Evolutionary conservation across 2,113 vertebrate species (phyloP).

Genomic region (Pyrgilauda ruficollis): DNA sequence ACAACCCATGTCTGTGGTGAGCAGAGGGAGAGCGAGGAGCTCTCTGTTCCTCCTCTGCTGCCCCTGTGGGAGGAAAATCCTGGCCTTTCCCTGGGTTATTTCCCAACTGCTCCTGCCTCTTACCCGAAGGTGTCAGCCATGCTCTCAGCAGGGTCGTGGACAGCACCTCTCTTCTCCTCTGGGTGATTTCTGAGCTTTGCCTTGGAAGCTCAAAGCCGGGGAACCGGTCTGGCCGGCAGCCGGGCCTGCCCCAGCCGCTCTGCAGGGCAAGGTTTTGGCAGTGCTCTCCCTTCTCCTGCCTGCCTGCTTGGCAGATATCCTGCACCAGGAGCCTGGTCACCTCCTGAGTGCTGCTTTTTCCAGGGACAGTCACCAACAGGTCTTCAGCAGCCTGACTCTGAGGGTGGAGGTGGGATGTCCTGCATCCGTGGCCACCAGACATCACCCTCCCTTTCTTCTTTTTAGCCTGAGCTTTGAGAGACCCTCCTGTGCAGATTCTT

Average conservation of each 20-base stretch:
- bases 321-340: background rate
- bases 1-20: background rate
- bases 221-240: conserved; percentile 59
- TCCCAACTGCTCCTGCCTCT: accelerated
- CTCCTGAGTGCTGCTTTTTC: background rate
- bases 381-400: background rate
- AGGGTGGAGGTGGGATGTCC: background rate
- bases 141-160: background rate
- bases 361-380: background rate
- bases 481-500: background rate
- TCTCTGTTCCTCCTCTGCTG: background rate
- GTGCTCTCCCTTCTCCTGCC: background rate
- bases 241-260: background rate
- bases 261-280: background rate
- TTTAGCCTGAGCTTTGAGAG: background rate
- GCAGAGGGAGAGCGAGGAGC: background rate
- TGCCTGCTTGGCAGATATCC: background rate
- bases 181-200: background rate
- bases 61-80: background rate
- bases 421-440: background rate
- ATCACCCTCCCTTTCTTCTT: background rate
- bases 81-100: background rate
- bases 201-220: conserved; percentile 22
- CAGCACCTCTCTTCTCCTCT: background rate
- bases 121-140: accelerated